Percentiles rank a stretch among this genome's conserved stretches.
phyloP scores from a whole-genome alignment of 1,140 invertebrate genomes.

The Drosophila nikananu region DNA sequence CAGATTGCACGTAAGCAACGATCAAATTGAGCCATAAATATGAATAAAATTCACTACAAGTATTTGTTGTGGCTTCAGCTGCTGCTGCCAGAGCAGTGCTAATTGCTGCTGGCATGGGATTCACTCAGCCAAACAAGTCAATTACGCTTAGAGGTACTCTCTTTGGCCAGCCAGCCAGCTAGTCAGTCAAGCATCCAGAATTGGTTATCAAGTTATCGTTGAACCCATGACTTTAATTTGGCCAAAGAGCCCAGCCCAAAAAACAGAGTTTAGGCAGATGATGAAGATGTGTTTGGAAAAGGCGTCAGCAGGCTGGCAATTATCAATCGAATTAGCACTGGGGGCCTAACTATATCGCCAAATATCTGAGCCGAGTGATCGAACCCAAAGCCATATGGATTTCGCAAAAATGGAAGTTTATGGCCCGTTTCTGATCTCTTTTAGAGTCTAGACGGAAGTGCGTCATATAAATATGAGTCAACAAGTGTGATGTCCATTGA shows the following conservation, averaged over 20 bases:
- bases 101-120: slow-evolving; percentile 74
- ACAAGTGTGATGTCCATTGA: background rate
- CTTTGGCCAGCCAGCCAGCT: slow-evolving; percentile 1
- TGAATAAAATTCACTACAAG: slow-evolving; percentile 35
- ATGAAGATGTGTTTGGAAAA: slow-evolving; percentile 24
- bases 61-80: slow-evolving; percentile 26
- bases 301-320: slow-evolving; percentile 30
- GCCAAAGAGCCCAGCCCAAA: slow-evolving; percentile 28
- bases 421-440: background rate
- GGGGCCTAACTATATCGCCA: slow-evolving; percentile 22
- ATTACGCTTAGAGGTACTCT: slow-evolving; percentile 49
- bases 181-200: slow-evolving; percentile 8
- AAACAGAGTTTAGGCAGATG: slow-evolving; percentile 11
- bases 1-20: slow-evolving; percentile 46
- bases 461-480: slow-evolving; percentile 23
- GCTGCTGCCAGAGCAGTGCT: slow-evolving; percentile 45
- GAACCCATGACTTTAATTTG: slow-evolving; percentile 74
- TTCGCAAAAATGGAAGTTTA: slow-evolving; percentile 16
- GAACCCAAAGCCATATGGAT: slow-evolving; percentile 21
- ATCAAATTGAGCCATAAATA: slow-evolving; percentile 70
- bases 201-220: slow-evolving; percentile 15
- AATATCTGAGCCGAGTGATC: slow-evolving; percentile 24
- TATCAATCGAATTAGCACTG: slow-evolving; percentile 26
- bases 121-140: slow-evolving; percentile 66
- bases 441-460: slow-evolving; percentile 20